A percentile compares a stretch with the other conserved stretches of the same genome.
Evolutionary conservation across 2,797 vertebrate genomes (phyloP).

Genomic region (Apogon hyalosoma): DNA sequence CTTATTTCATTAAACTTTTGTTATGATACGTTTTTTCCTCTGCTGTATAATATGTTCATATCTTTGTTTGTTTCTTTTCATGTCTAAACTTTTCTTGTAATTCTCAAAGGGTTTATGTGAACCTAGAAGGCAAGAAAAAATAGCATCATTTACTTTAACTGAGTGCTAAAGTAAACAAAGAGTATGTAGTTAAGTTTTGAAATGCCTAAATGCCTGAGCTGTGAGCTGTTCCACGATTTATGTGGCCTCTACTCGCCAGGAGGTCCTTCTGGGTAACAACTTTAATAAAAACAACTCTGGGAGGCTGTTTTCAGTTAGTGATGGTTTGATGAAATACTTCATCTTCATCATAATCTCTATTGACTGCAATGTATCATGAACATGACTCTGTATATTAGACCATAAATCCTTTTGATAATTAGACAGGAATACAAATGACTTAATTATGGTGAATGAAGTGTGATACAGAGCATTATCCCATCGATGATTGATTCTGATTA

Average conservation of each 20-base stretch:
- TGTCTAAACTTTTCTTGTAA: too few relatives aligned
- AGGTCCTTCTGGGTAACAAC: conserved; percentile 6
- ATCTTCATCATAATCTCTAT: conserved; percentile 4
- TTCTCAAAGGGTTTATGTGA: neutral
- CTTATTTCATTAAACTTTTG: too few relatives aligned
- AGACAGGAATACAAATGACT: neutral
- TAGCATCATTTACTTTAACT: neutral
- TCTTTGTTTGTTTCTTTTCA: too few relatives aligned
- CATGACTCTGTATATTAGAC: neutral
- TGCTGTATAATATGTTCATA: too few relatives aligned
- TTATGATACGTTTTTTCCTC: too few relatives aligned
- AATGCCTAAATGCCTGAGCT: conserved; percentile 8
- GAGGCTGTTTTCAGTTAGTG: conserved; percentile 19
- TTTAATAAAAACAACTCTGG: neutral
- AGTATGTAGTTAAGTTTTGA: conserved; percentile 3
- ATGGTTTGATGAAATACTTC: neutral
- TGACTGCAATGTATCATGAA: conserved; percentile 12
- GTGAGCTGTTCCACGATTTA: conserved; percentile 15
- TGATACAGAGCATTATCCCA: neutral
- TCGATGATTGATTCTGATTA: neutral
- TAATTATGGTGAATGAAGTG: neutral
- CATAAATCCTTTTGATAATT: neutral
- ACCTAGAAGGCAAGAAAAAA: neutral
- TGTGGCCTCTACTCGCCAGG: conserved; percentile 8
- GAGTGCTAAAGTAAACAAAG: conserved; percentile 2